Evolutionary conservation across 2,888 invertebrate genomes (phyloP), one percentile per base, ranked within the genome.

Genomic region (Lasioglossum oenotherae): DNA sequence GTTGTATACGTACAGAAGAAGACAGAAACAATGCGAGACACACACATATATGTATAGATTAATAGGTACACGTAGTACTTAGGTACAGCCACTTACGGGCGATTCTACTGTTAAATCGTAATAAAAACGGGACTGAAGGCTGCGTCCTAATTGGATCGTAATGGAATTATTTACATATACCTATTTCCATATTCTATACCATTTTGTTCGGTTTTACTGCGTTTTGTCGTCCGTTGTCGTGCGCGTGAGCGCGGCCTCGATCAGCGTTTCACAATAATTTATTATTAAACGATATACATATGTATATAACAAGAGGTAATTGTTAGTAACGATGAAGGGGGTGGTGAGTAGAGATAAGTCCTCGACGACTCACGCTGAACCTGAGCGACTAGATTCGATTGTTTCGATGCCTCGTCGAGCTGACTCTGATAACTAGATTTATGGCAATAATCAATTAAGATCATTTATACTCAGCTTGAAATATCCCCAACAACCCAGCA

Each of bases 1-100:
- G 87, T 89, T 53, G 10, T 53, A 53, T 92, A 90, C 88, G 89
- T 91, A 91, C 87, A 90, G 80, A 85, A 82, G 53, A 53, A 53
- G 90, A 91, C 87, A 90, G 89, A 90, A 82, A 90, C 81, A 91
- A 90, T 83, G 87, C 79, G 85, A 90, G 88, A 91, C 87, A 92
- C 89, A 92, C 81, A 91, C 80, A 83, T n/a, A 69, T 72, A 44
- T 44, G 44, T 53, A 57, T 74, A 53, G 46, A 74, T 78, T 82
- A 89, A 44, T 85, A 90, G 85, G 53, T 53, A 53, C 53, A 53
- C 3, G 53, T 53, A 49, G 53, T 53, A 49, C 19, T 53, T 53
- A 53, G 53, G 85, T 88, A 88, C 86, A 89, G 79, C 64, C 81
- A 85, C 82, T 14, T 16, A 4, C 16, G 82, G 82, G 60, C 86